Conservation (phyloP, 2,888 invertebrate genomes). For the Ligdia adustata region DNA sequence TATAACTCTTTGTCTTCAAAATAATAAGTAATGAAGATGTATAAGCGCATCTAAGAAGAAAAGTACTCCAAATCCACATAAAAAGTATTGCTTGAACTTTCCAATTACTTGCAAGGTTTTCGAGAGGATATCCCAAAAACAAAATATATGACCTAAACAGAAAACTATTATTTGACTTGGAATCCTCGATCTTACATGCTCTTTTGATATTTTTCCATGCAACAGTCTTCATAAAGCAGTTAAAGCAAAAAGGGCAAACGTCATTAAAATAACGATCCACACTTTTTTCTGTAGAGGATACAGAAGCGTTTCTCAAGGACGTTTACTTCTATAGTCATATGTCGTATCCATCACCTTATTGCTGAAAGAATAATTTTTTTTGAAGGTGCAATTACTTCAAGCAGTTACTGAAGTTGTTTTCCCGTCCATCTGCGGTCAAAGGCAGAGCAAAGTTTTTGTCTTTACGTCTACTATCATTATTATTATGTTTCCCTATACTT, state of each 20-base stretch:
- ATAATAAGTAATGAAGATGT: not conserved
- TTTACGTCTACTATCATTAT: too few species aligned
- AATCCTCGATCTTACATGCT: not conserved
- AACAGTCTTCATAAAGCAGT: not conserved
- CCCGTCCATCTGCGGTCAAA: too few species aligned
- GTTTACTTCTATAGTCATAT: not conserved
- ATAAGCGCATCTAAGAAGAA: not conserved
- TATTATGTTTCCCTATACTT: too few species aligned
- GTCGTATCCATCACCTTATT: too few species aligned
- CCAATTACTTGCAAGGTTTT: not conserved
- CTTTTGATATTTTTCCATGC: too few species aligned
- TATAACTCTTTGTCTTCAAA: not conserved
- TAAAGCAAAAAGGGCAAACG: not conserved
- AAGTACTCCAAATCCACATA: not conserved
- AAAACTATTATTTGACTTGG: not conserved
- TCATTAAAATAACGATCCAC: not conserved
- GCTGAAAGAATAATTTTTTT: not conserved
- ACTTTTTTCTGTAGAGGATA: not conserved
- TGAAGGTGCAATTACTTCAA: too few species aligned
- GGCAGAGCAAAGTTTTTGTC: too few species aligned
- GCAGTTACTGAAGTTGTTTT: too few species aligned
- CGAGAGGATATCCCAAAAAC: not conserved
- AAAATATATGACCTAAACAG: not conserved
- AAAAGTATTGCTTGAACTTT: not conserved
- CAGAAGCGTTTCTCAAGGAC: conserved; percentile 44